Evolutionary conservation across 2,797 vertebrate species (phyloP), one percentile per base, ranked within the genome.

Genomic region (Anguilla obscura): DNA sequence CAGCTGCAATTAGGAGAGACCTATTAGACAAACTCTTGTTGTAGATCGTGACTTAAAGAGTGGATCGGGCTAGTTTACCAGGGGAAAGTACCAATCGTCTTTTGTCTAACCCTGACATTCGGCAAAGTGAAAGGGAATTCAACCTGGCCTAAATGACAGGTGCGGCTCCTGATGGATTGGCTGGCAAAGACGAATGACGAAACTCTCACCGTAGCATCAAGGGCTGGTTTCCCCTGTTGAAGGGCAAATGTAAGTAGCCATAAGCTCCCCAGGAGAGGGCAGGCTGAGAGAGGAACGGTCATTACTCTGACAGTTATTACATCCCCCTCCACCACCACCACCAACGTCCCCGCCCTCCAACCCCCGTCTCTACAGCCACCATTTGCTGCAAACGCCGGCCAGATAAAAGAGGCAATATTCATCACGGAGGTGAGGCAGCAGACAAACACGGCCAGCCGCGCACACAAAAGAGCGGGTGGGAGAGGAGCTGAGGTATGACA

Each of bases 201-300:
- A 24, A 88, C 91, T 76, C 48, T 45, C 40, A 45, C 40, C 40
- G 40, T 66, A 87, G 86, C 63, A 80, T 69, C 89, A 85, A 84
- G 83, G 90, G 90, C 89, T 90, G 48, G 86, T 76, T 84, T 89
- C 74, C 86, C 90, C 87, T 83, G 87, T 90, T 16, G 89, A 90
- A 92, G 89, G 91, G 86, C 90, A 91, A 27, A 69, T 40, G 74
- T 90, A 87, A 86, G 87, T 89, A 88, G 86, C 83, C 84, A 45
- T 9, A 63, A 3, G 71, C 50, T 90, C 85, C 89, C 88, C 88
- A 89, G 79, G 87, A 84, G 74, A 90, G 87, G 92, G 89, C 90
- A 91, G 85, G 88, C 90, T 90, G 88, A 91, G 89, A 88, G 79
- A 48, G 14, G 33, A 93, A 93, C 92, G 91, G 89, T 94, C 91